A percentile compares a stretch with the other conserved stretches of the same genome.
Conservation (phyloP, 2,797 vertebrate species). For the Harpagifer antarcticus region DNA sequence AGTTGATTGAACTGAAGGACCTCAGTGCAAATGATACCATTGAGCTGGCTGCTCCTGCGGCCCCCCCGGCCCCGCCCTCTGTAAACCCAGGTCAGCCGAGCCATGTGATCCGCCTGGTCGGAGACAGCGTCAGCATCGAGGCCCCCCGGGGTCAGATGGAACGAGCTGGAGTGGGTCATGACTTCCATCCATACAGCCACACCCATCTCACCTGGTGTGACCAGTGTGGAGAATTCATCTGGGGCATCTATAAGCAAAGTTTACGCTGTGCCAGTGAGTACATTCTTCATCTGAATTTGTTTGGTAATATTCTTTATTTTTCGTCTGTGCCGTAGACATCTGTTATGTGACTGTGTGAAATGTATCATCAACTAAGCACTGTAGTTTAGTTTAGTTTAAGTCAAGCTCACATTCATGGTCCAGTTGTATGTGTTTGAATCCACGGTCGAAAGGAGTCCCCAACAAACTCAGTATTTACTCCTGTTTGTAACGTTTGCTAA, state of each 20-base stretch:
- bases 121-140: constrained; percentile 75
- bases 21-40: constrained; percentile 85
- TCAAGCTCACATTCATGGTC: neutral
- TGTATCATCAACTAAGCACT: neutral
- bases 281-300: neutral
- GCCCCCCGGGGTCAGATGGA: constrained; percentile 54
- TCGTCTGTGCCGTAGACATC: neutral
- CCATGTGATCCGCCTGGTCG: constrained; percentile 77
- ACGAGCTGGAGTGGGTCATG: constrained; percentile 85
- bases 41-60: constrained; percentile 78
- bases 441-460: neutral
- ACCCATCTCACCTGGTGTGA: constrained; percentile 96
- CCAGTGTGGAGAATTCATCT: constrained; percentile 97
- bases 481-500: constrained; percentile 2
- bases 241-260: constrained; percentile 94
- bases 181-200: constrained; percentile 90
- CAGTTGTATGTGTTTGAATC: neutral
- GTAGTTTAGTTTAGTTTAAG: neutral
- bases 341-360: neutral
- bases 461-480: neutral
- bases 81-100: constrained; percentile 79
- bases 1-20: constrained; percentile 93
- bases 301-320: constrained; percentile 6
- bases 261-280: constrained; percentile 94
- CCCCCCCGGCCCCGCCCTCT: constrained; percentile 50